phyloP scores from a whole-genome alignment of 2,797 vertebrate species.

The Thamnophis elegans region DNA sequence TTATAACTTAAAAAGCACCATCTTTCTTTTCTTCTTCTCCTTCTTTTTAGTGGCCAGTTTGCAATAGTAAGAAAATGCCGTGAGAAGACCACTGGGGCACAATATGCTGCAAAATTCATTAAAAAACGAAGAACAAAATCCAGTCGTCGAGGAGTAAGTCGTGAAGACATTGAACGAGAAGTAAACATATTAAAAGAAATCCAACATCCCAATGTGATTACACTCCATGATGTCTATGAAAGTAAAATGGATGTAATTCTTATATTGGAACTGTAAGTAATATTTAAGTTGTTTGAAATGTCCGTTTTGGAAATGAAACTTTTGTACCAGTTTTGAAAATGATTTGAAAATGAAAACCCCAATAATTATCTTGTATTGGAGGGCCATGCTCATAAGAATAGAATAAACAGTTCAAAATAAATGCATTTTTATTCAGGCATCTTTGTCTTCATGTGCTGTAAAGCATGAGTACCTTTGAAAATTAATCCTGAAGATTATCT shows the following conservation, averaged over 20 bases:
- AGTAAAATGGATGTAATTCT: slow-evolving; percentile 96
- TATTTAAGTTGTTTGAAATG: not conserved
- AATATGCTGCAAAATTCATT: slow-evolving; percentile 95
- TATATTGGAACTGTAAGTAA: slow-evolving; percentile 97
- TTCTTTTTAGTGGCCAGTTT: slow-evolving; percentile 85
- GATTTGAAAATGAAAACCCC: too few species aligned
- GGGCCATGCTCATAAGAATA: not conserved
- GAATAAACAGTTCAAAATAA: not conserved
- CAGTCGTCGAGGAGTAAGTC: slow-evolving; percentile 89
- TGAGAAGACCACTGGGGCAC: slow-evolving; percentile 79
- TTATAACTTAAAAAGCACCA: not conserved
- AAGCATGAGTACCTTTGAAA: not conserved
- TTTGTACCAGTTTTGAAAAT: not conserved
- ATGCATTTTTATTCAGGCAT: not conserved
- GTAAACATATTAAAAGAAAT: slow-evolving; percentile 95
- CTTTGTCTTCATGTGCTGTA: not conserved
- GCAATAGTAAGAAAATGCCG: slow-evolving; percentile 93
- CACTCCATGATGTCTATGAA: slow-evolving; percentile 91
- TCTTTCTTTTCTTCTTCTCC: not conserved
- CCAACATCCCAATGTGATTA: slow-evolving; percentile 93
- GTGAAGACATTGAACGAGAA: slow-evolving; percentile 95
- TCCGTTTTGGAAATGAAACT: not conserved
- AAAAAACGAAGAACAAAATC: slow-evolving; percentile 94
- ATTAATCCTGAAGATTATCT: not conserved
- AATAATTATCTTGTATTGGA: not conserved